Conservation (phyloP, 2,797 vertebrate genomes). For the Alfaro cultratus region DNA sequence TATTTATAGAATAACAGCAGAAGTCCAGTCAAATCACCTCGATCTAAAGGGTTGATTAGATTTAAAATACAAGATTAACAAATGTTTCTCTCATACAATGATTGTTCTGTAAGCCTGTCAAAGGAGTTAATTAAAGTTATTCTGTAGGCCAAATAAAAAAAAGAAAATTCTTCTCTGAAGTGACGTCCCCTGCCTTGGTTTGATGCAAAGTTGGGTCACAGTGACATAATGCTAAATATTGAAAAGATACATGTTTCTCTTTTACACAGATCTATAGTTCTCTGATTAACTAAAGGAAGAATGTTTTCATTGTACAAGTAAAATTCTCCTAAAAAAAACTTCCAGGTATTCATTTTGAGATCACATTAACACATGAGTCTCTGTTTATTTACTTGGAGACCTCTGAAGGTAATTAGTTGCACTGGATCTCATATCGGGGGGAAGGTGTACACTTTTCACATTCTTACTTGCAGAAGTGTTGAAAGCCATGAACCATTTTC, state of each 20-base stretch:
- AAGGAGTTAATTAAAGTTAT: background rate
- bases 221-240: background rate
- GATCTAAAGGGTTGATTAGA: background rate
- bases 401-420: background rate
- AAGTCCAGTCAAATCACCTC: background rate
- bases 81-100: background rate
- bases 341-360: background rate
- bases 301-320: background rate
- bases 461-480: background rate
- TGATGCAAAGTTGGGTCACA: background rate
- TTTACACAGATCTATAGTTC: background rate
- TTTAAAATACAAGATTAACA: background rate
- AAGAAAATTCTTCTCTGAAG: background rate
- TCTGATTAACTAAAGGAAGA: background rate
- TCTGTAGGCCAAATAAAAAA: background rate
- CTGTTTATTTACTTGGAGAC: background rate
- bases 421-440: too few relatives aligned
- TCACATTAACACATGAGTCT: background rate
- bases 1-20: background rate
- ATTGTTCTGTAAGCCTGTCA: background rate
- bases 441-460: background rate
- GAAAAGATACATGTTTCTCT: background rate
- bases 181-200: background rate
- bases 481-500: background rate
- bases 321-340: too few relatives aligned